phyloP scores from a whole-genome alignment of 2,113 vertebrate species.

The Guaruba guarouba region DNA sequence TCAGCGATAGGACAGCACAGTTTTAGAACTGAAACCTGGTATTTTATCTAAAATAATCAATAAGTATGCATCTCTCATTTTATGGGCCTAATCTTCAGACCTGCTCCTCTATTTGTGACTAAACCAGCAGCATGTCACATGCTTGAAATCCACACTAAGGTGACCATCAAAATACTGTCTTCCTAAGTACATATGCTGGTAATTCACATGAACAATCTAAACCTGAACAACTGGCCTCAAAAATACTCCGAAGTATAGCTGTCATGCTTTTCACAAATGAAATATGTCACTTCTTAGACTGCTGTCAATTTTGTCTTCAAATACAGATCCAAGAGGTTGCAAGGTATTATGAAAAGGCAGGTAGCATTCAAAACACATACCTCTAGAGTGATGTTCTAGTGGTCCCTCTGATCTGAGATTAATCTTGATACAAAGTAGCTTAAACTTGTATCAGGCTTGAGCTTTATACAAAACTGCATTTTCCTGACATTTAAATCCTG shows the following conservation, averaged over 20 bases:
- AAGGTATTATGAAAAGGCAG: not conserved
- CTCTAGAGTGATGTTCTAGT: not conserved
- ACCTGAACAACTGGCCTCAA: not conserved
- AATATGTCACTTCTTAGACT: not conserved
- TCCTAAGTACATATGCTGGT: not conserved
- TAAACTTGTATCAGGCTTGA: not conserved
- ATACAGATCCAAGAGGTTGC: not conserved
- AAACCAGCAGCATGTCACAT: not conserved
- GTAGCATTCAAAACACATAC: not conserved
- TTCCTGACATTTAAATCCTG: not conserved
- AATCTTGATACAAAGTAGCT: not conserved
- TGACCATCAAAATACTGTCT: not conserved
- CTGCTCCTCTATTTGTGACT: not conserved
- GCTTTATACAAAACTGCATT: not conserved
- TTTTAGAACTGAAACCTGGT: not conserved
- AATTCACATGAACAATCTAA: not conserved
- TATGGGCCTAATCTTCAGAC: not conserved
- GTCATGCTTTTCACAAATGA: rapidly evolving
- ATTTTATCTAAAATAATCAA: not conserved
- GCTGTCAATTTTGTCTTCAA: not conserved
- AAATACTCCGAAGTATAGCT: not conserved
- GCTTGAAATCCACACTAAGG: not conserved
- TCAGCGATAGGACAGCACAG: not conserved
- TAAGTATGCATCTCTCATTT: not conserved
- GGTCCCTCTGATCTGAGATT: not conserved